Evolutionary conservation across 2,888 invertebrate genomes (phyloP).

Genomic region (Molorchus minor): DNA sequence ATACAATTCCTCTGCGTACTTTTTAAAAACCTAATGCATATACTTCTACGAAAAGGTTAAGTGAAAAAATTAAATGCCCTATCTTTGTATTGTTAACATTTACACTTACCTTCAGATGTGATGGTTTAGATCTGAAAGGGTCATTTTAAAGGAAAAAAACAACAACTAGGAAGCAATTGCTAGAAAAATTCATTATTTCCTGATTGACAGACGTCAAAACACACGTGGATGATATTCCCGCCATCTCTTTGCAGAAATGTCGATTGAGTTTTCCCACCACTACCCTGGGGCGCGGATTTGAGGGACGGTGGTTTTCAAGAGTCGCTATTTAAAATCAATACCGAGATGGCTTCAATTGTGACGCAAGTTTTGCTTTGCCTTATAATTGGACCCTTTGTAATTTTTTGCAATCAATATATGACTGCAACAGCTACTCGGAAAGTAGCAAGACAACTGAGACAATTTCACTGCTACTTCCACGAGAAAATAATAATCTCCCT

Average conservation of each 20-base stretch:
- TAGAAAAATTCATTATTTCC: conserved; percentile 30
- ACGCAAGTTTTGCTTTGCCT: conserved; percentile 49
- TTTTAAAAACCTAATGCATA: conserved; percentile 57
- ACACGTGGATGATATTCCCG: conserved; percentile 57
- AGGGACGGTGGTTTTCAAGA: conserved; percentile 35
- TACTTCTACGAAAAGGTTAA: conserved; percentile 33
- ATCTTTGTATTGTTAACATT: too few species aligned
- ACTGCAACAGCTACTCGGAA: too few species aligned
- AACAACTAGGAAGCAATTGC: neutral
- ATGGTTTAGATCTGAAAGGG: too few species aligned
- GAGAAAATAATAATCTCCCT: too few species aligned
- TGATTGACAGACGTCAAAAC: conserved; percentile 57
- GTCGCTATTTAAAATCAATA: conserved; percentile 51
- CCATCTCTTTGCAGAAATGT: conserved; percentile 50
- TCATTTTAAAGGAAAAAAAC: conserved; percentile 2
- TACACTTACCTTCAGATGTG: too few species aligned
- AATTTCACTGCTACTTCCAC: too few species aligned
- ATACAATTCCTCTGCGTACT: conserved; percentile 58
- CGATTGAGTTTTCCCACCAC: conserved; percentile 40
- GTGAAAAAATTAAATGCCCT: conserved; percentile 36
- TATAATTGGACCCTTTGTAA: conserved; percentile 40
- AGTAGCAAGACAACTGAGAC: too few species aligned
- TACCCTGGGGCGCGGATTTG: conserved; percentile 37
- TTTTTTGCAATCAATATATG: conserved; percentile 45
- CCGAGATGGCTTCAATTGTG: conserved; percentile 44